These are phyloP conservation scores for Numida meleagris DNA, from an alignment of 2,113 vertebrate species.

Conservation along the genomic window DNA sequence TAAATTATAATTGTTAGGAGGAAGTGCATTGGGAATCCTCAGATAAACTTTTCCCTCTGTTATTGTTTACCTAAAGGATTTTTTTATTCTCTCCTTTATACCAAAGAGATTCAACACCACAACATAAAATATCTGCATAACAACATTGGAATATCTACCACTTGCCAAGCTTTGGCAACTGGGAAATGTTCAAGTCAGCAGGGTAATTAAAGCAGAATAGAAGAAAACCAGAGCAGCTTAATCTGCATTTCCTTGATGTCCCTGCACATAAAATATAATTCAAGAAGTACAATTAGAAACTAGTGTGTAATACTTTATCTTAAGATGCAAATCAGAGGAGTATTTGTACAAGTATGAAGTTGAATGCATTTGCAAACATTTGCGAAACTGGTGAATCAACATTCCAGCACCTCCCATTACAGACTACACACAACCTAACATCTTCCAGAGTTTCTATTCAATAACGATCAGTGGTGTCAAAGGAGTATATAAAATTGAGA, in stretches of 20 bases:
- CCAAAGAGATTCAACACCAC: background rate
- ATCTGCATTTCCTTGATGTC: background rate
- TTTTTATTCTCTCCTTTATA: background rate
- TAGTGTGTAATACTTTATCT: background rate
- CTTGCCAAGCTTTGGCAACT: background rate
- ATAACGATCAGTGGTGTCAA: background rate
- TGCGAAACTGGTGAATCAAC: background rate
- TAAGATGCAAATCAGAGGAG: constrained; percentile 1
- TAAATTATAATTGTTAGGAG: background rate
- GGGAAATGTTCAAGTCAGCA: constrained; percentile 18
- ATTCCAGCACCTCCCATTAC: background rate
- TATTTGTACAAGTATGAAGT: background rate
- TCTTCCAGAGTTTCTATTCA: background rate
- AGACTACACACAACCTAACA: background rate
- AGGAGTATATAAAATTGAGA: background rate
- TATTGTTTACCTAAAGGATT: background rate
- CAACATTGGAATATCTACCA: background rate
- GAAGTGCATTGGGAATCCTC: background rate
- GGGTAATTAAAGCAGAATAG: constrained; percentile 26
- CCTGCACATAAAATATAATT: background rate
- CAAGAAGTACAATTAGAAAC: constrained; percentile 17
- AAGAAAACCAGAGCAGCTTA: background rate
- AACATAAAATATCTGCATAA: background rate
- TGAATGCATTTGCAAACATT: background rate
- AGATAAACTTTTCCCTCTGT: background rate